phyloP scores from a whole-genome alignment of 2,797 vertebrate genomes.

The Arrhamphus sclerolepis region DNA sequence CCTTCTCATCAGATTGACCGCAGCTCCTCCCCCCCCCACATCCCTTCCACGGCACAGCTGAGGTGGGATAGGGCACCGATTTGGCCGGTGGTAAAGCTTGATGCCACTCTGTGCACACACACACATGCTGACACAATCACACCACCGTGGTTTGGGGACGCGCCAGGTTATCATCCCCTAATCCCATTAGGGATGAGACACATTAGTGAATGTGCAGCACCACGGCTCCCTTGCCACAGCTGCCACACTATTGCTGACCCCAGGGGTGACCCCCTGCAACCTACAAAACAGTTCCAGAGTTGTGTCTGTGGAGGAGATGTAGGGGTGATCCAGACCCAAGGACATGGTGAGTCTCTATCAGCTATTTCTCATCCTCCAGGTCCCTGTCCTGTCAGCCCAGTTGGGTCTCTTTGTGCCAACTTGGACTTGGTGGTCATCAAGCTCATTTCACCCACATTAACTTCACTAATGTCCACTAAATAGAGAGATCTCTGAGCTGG shows the following conservation, averaged over 20 bases:
- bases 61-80: slow-evolving; percentile 68
- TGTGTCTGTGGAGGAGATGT: slow-evolving; percentile 30
- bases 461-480: slow-evolving; percentile 75
- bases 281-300: slow-evolving; percentile 18
- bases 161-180: slow-evolving; percentile 69
- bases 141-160: slow-evolving; percentile 52
- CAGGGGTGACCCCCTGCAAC: slow-evolving; percentile 54
- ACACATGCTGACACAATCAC: slow-evolving; percentile 47
- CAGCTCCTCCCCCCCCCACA: slow-evolving; percentile 8
- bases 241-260: slow-evolving; percentile 64
- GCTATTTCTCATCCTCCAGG: slow-evolving; percentile 55
- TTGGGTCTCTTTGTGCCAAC: slow-evolving; percentile 54
- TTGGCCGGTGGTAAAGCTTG: slow-evolving; percentile 56
- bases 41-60: slow-evolving; percentile 43
- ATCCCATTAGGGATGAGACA: slow-evolving; percentile 67
- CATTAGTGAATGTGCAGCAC: slow-evolving; percentile 71
- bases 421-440: slow-evolving; percentile 66
- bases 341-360: slow-evolving; percentile 67
- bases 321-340: slow-evolving; percentile 63
- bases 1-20: slow-evolving; percentile 12
- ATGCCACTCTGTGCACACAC: slow-evolving; percentile 42
- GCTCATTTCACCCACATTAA: slow-evolving; percentile 77
- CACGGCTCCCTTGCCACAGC: slow-evolving; percentile 61
- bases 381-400: slow-evolving; percentile 47
- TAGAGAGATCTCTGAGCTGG: slow-evolving; percentile 66